A percentile compares a stretch with the other conserved stretches of the same genome.
phyloP scores from a whole-genome alignment of 2,113 vertebrate genomes.

The Mormyrus lacerda region DNA sequence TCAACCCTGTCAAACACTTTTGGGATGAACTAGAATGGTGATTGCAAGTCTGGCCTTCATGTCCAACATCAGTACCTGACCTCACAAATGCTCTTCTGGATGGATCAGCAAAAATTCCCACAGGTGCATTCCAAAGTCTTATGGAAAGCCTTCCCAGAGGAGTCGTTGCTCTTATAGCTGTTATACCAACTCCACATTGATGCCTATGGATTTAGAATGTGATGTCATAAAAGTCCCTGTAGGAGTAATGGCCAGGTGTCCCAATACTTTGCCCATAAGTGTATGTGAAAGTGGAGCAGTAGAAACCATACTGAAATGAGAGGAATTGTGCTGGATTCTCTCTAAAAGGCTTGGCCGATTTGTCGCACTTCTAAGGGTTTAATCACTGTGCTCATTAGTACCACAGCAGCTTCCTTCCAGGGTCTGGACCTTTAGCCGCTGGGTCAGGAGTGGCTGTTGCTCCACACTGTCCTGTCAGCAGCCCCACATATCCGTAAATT shows the following conservation, averaged over 20 bases:
- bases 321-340: background rate
- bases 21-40: background rate
- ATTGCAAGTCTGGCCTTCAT: background rate
- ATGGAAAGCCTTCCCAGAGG: background rate
- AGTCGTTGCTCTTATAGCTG: background rate
- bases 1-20: background rate
- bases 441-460: background rate
- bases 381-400: background rate
- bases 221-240: background rate
- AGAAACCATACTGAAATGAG: background rate
- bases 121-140: background rate
- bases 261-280: background rate
- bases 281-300: background rate
- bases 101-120: background rate
- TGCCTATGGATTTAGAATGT: background rate
- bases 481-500: background rate
- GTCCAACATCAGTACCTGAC: too few species aligned
- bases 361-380: background rate
- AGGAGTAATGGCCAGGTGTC: background rate
- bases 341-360: background rate
- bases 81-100: too few species aligned
- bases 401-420: background rate
- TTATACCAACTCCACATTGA: background rate
- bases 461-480: background rate
- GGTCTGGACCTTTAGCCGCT: background rate